These are phyloP conservation scores for Lepidostoma basale DNA, from an alignment of 1,140 invertebrate species.

Conservation along the genomic window DNA sequence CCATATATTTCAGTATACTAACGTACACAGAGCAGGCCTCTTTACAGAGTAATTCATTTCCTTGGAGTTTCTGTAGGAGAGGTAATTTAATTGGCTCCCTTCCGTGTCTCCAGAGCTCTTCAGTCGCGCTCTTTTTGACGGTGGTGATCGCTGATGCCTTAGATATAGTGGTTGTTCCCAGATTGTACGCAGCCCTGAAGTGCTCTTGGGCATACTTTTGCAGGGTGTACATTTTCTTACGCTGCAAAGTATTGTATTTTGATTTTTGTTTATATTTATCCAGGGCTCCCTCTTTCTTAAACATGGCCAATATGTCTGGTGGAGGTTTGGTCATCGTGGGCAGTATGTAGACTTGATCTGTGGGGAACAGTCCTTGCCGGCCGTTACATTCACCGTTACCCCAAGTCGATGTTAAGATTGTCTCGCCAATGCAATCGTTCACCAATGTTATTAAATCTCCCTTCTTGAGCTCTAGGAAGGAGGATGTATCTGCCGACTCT, in stretches of 20 bases:
- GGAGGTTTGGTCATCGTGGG: slow-evolving; percentile 83
- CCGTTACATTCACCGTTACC: slow-evolving; percentile 74
- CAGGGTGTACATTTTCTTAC: slow-evolving; percentile 78
- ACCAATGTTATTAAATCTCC: slow-evolving; percentile 86
- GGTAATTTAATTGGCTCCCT: slow-evolving; percentile 85
- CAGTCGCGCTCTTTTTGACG: slow-evolving; percentile 62
- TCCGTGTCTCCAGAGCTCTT: slow-evolving; percentile 83
- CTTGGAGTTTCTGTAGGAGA: slow-evolving; percentile 80
- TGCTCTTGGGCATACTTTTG: slow-evolving; percentile 82
- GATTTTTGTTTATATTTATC: slow-evolving; percentile 54
- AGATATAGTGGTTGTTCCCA: slow-evolving; percentile 62
- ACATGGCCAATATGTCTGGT: slow-evolving; percentile 60
- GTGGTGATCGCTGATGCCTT: slow-evolving; percentile 69
- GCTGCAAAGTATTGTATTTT: slow-evolving; percentile 62
- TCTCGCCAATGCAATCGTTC: slow-evolving; percentile 76
- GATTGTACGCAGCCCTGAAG: slow-evolving; percentile 68
- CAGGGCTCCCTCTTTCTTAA: slow-evolving; percentile 63
- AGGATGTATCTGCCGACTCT: slow-evolving; percentile 63
- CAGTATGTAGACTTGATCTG: slow-evolving; percentile 86
- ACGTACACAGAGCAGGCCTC: slow-evolving; percentile 78
- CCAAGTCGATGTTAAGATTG: slow-evolving; percentile 75
- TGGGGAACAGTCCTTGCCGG: slow-evolving; percentile 81
- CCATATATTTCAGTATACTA: slow-evolving; percentile 94
- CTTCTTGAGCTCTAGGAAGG: slow-evolving; percentile 71
- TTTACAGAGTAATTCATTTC: slow-evolving; percentile 76